Conservation (phyloP, 1,140 invertebrate species). For the Drosophila carrolli region DNA sequence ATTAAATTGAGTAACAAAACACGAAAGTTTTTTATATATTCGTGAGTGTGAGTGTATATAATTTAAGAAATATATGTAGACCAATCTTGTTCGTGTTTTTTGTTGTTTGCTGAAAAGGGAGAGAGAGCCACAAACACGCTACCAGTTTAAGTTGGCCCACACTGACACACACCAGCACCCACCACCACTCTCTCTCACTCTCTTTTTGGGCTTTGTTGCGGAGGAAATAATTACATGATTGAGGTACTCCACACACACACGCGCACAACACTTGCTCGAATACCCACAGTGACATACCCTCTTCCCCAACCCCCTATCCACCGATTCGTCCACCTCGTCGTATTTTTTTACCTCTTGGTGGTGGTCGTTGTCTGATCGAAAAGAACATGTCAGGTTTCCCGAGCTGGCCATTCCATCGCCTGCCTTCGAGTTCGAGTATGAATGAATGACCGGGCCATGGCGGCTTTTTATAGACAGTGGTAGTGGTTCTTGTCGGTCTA, state of each 20-base stretch:
- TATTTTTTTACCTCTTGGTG: constrained; percentile 32
- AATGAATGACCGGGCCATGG: constrained; percentile 58
- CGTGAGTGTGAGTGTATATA: constrained; percentile 24
- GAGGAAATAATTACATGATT: constrained; percentile 84
- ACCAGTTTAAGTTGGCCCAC: constrained; percentile 41
- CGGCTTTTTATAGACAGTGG: constrained; percentile 68
- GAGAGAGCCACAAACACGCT: constrained; percentile 51
- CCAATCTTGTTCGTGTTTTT: constrained; percentile 46
- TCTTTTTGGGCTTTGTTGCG: constrained; percentile 48
- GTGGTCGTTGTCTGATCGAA: constrained; percentile 73
- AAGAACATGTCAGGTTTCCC: constrained; percentile 73
- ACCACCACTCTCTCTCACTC: constrained; percentile 16
- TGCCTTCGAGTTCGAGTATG: constrained; percentile 56
- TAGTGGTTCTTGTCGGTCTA: constrained; percentile 55
- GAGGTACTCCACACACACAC: constrained; percentile 68
- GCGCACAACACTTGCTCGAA: constrained; percentile 22
- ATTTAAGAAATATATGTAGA: constrained; percentile 46
- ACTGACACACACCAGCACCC: constrained; percentile 5
- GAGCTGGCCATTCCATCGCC: constrained; percentile 75
- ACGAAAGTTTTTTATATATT: constrained; percentile 64
- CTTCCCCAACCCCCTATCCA: neutral
- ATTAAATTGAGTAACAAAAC: constrained; percentile 84
- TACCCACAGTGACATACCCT: constrained; percentile 54
- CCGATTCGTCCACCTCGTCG: neutral
- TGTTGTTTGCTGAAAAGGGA: constrained; percentile 42